These are phyloP conservation scores for Arctia plantaginis DNA, from an alignment of 2,888 invertebrate genomes.

Conservation along the genomic window DNA sequence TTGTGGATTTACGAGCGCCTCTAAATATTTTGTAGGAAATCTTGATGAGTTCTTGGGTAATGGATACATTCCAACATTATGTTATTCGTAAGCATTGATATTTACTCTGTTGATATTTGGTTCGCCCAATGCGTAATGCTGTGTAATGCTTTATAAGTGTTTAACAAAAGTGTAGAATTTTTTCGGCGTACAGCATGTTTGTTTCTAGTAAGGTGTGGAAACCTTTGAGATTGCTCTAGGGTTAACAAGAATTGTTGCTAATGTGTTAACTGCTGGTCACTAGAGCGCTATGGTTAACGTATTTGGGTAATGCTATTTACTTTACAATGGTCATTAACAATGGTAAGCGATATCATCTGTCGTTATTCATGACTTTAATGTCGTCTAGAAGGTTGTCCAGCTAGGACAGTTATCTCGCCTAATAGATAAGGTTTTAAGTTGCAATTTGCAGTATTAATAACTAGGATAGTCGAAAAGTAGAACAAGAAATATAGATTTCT, in stretches of 20 bases:
- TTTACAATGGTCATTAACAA: neutral
- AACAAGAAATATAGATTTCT: neutral
- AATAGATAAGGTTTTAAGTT: neutral
- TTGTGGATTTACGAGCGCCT: constrained; percentile 54
- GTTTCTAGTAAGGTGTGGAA: no score
- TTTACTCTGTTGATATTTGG: constrained; percentile 14
- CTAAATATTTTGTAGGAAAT: constrained; percentile 48
- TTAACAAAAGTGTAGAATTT: neutral
- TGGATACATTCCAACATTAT: constrained; percentile 12
- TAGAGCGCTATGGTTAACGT: neutral
- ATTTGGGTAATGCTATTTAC: neutral
- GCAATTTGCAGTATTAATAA: neutral
- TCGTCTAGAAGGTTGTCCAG: neutral
- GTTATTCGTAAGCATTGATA: neutral
- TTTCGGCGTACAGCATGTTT: no score
- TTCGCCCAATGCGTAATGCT: constrained; percentile 13
- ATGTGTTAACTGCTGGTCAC: neutral
- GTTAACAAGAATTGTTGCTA: neutral
- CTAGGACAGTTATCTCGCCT: neutral
- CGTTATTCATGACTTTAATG: neutral
- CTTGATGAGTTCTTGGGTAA: constrained; percentile 25
- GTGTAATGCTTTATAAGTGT: constrained; percentile 15
- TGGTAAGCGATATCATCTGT: neutral
- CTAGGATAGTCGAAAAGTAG: neutral
- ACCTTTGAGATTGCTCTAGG: neutral